Evolutionary conservation across 1,140 invertebrate species (phyloP), one percentile per base, ranked within the genome.

Genomic region (Drosophila sproati): DNA sequence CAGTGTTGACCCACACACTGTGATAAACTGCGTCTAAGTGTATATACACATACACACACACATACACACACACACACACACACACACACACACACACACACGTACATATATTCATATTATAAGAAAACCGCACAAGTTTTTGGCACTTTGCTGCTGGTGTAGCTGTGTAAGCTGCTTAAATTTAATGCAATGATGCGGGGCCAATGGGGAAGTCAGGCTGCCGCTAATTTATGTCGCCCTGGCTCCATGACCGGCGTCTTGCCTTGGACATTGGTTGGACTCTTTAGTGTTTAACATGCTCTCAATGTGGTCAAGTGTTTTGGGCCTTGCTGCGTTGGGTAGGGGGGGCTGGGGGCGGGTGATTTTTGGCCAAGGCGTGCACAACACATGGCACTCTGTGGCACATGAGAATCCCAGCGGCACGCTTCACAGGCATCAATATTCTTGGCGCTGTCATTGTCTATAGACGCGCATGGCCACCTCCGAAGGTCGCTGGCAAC

Each of bases 381-480:
- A 39, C 34, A 62, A 10, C 47, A 63, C 47, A 50, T 39, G 47
- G 32, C 45, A 51, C 39, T 66, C 76, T 62, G 52, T 81, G 78
- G 78, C 78, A 80, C 78, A 80, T 80, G 78, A 71, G 79, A 82
- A 82, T 82, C 79, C 79, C 79, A 82, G 69, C 60, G 79, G 79
- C 79, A 82, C 79, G 79, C 79, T 82, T 80, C 79, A 31, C 47
- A 67, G 74, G 79, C 79, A 82, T 82, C 79, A 82, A 82, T 82
- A 82, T 82, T 82, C 79, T 74, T 68, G 60, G 73, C 69, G 79
- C 78, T 81, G 78, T 43, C 57, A 48, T 64, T 64, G 62, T 64
- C 62, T 55, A 64, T 54, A 51, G 79, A 82, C 79, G 74, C 68
- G 78, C 67, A 63, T 57, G 63, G 79, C 69, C 79, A 77, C 79